Percentiles rank a stretch among this genome's conserved stretches.
These are phyloP conservation scores for Nomada hirtipes DNA, from an alignment of 2,888 invertebrate genomes.

Conservation along the genomic window DNA sequence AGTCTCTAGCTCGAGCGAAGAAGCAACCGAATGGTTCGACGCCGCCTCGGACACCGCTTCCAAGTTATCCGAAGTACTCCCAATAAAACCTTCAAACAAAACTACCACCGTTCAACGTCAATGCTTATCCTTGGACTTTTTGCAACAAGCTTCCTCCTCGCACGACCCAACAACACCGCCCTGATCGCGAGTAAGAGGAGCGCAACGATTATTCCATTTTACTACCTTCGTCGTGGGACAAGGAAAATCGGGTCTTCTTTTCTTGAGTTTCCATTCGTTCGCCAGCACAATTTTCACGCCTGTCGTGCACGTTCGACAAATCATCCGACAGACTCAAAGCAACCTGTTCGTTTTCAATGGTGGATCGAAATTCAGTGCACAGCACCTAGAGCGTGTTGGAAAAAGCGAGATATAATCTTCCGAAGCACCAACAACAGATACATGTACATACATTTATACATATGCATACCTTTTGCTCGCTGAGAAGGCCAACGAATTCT, in stretches of 20 bases:
- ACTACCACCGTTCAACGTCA: constrained; percentile 70
- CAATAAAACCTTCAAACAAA: constrained; percentile 90
- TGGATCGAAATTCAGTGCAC: constrained; percentile 79
- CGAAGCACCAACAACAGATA: not conserved
- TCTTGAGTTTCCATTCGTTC: constrained; percentile 84
- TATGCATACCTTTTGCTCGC: constrained; percentile 87
- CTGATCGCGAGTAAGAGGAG: too few relatives aligned
- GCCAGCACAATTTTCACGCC: constrained; percentile 69
- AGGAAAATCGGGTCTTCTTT: constrained; percentile 88
- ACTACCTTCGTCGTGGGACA: constrained; percentile 92
- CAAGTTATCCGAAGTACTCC: constrained; percentile 96
- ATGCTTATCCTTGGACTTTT: not conserved
- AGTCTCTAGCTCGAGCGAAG: constrained; percentile 94
- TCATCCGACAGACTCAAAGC: constrained; percentile 78
- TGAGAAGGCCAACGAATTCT: constrained; percentile 88
- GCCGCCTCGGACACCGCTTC: constrained; percentile 98
- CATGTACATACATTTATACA: not conserved
- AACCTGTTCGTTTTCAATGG: constrained; percentile 73
- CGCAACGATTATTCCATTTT: not conserved
- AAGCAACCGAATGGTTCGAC: constrained; percentile 97
- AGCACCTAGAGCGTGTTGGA: constrained; percentile 72
- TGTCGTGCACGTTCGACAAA: constrained; percentile 81
- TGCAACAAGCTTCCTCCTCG: too few relatives aligned
- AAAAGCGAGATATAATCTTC: not conserved
- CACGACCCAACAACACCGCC: too few relatives aligned